Base-by-base conservation (phyloP, 2,888 invertebrate genomes). In the Pharmacophagus antenor region DNA sequence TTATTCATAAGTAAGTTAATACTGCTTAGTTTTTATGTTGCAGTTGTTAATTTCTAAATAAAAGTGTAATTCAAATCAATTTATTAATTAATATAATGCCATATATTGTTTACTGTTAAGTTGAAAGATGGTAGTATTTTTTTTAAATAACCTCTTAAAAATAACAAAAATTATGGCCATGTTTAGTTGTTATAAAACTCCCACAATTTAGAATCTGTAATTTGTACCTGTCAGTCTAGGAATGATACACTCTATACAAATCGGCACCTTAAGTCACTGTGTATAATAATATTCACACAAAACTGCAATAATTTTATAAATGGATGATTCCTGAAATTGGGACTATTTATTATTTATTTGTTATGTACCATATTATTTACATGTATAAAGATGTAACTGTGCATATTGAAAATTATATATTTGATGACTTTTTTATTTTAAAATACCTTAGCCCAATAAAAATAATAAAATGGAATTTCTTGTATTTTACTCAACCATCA, bases 301-400 rank as follows among this genome's bases (percentile, higher is more conserved):
- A 84, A 84, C 82, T 81, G 82, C 83, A 83, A 80, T 87, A 71
- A 68, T 70, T 71, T 86, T 82, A 82, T 79, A 81, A 79, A 84
- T 82, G 81, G 79, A 83, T 85, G 80, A 84, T 84, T 84, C 85
- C 82, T 81, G 79, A 82, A 84, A 83, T 85, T 83, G 84, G 85
- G 85, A 85, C 84, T 88, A 87, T 88, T 88, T 89, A 89, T 88
- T 89, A 88, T 89, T 90, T 89, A 85, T 90, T 89, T 87, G 87
- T 86, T 88, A 84, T 91, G 87, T 89, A 87, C 88, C 85, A 86
- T 89, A 89, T 89, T 88, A 86, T 87, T 89, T 88, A 87, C 88
- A 87, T 90, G 89, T 89, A 86, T 88, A 88, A 89, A 89, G 85
- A 79, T 88, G 85, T 89, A 87, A 88, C 82, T 89, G 88, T 88